Conservation (phyloP, 1,140 invertebrate genomes). For the Euura saliciscinereae region DNA sequence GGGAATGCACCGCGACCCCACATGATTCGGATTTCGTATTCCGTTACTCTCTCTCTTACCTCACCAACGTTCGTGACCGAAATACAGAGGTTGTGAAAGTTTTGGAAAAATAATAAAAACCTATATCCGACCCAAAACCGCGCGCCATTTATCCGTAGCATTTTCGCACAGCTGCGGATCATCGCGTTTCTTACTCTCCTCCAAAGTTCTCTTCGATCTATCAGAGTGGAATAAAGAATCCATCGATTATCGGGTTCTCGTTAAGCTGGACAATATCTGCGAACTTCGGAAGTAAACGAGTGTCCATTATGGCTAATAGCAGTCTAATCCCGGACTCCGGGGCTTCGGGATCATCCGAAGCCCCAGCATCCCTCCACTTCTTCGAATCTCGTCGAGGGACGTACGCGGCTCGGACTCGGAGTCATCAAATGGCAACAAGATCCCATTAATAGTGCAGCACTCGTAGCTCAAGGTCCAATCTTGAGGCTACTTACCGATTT, state of each 20-base stretch:
- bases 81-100: not conserved
- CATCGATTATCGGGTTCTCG: too few species aligned
- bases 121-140: not conserved
- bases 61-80: conserved; percentile 2
- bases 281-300: not conserved
- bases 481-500: not conserved
- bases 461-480: not conserved
- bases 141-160: too few species aligned
- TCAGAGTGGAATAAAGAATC: too few species aligned
- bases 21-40: not conserved
- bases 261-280: not conserved
- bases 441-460: not conserved
- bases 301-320: not conserved
- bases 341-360: not conserved
- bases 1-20: too few species aligned
- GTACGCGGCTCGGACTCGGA: not conserved
- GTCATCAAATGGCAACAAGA: conserved; percentile 7
- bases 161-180: too few species aligned
- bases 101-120: not conserved
- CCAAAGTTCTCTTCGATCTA: too few species aligned
- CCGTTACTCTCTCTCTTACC: not conserved
- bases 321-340: not conserved
- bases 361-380: not conserved
- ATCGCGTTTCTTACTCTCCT: too few species aligned
- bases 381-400: not conserved